Conservation (phyloP, 2,888 invertebrate genomes). For the Tenthredo notha region DNA sequence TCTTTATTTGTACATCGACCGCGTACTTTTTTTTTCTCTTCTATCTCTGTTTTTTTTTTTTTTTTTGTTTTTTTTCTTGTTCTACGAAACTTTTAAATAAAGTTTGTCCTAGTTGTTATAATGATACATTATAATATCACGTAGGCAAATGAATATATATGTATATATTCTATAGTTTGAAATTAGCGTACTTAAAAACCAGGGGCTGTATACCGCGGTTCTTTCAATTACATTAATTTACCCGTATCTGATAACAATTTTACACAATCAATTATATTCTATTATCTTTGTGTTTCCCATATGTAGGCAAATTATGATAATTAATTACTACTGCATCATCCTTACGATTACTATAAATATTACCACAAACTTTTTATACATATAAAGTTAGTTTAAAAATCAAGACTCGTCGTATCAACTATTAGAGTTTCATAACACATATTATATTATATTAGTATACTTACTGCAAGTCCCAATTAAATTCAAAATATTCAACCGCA, state of each 20-base stretch:
- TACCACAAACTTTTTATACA: not conserved
- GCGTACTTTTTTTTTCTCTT: slow-evolving; percentile 1
- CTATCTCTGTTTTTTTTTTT: not conserved
- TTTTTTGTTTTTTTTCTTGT: not conserved
- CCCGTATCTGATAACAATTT: not conserved
- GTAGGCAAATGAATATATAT: not conserved
- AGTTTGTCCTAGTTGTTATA: not conserved
- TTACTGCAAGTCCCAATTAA: not conserved
- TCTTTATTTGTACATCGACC: not conserved
- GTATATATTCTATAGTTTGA: not conserved
- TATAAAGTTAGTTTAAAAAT: not conserved
- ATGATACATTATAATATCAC: not conserved
- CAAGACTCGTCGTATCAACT: not conserved
- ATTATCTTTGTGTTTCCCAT: not conserved
- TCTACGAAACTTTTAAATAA: not conserved
- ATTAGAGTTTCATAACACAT: not conserved
- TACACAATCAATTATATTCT: not conserved
- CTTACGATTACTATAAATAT: not conserved
- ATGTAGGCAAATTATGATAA: slow-evolving; percentile 5
- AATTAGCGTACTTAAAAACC: slow-evolving; percentile 21
- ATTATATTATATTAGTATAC: not conserved
- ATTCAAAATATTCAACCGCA: not conserved
- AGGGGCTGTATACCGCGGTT: slow-evolving; percentile 11
- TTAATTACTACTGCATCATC: not conserved
- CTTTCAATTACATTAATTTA: not conserved